phyloP scores from a whole-genome alignment of 92 coral and sea anemone species.

The Palythoa grandiflora region DNA sequence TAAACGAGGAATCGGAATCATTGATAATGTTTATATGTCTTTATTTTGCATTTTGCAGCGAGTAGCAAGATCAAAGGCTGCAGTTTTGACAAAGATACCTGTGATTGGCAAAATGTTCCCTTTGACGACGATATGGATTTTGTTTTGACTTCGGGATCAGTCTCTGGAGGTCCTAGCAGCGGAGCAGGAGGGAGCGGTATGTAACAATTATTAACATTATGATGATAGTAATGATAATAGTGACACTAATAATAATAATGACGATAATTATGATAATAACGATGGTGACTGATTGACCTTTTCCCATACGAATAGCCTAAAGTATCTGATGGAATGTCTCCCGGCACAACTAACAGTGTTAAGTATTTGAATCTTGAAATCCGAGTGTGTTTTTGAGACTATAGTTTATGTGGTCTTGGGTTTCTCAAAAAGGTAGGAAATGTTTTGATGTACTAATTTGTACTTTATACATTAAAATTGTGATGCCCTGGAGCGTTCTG shows the following conservation, averaged over 20 bases:
- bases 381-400: too few relatives aligned
- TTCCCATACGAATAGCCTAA: too few relatives aligned
- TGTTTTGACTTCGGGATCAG: constrained; percentile 55
- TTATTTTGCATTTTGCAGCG: constrained; percentile 41
- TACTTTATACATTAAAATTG: too few relatives aligned
- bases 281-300: neutral
- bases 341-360: too few relatives aligned
- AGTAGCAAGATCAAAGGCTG: constrained; percentile 79
- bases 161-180: constrained; percentile 76
- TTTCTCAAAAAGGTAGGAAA: too few relatives aligned
- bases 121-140: constrained; percentile 84
- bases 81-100: constrained; percentile 73
- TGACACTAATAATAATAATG: neutral
- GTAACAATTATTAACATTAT: neutral
- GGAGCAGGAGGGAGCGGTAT: constrained; percentile 86
- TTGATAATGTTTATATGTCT: neutral
- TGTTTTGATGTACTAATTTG: too few relatives aligned
- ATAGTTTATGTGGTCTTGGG: too few relatives aligned
- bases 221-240: neutral
- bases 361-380: too few relatives aligned
- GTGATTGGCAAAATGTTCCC: constrained; percentile 91
- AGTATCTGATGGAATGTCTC: too few relatives aligned
- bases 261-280: neutral
- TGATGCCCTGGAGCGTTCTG: too few relatives aligned
- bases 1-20: neutral